Evolutionary conservation across 2,888 invertebrate genomes (phyloP), one percentile per base, ranked within the genome.

Genomic region (Tipula unca): DNA sequence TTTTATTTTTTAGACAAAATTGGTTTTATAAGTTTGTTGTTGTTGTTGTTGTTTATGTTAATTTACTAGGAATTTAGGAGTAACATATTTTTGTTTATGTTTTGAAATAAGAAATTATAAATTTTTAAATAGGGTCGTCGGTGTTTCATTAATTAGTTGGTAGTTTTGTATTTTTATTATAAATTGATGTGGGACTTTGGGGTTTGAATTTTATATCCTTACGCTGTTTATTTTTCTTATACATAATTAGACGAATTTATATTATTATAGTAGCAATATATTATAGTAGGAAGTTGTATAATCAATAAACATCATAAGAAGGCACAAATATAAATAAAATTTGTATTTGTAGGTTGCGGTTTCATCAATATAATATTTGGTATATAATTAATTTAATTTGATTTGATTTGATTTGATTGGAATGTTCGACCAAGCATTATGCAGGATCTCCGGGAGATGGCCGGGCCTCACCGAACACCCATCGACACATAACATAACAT

Each of bases 1-100:
- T n/a, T n/a, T n/a, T 69, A 69, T 69, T 69, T 69, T n/a, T n/a
- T n/a, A n/a, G n/a, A 69, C 69, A 69, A 69, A 69, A 69, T 69
- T 25, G 25, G 25, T 69, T 69, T 69, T 69, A n/a, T 17, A 17
- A 48, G 17, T n/a, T 48, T 14, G 32, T 32, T 32, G 32, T 42
- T 42, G n/a, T n/a, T 42, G 42, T 14, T 42, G 48, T 3, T 48
- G 48, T 14, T 48, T 48, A 48, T 48, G 48, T 48, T 48, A 48
- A 14, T 25, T 69, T 69, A 25, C 69, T 25, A 69, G 13, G 8
- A 69, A 69, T 48, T 48, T 48, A 48, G n/a, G 17, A 48, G n/a
- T n/a, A n/a, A n/a, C n/a, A n/a, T n/a, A 1, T 32, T 32, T 32
- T 32, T 32, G 32, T 32, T 6, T 17, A 54, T 54, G 5, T 54